Evolutionary conservation across 2,797 vertebrate genomes (phyloP).

Genomic region (Anableps anableps): DNA sequence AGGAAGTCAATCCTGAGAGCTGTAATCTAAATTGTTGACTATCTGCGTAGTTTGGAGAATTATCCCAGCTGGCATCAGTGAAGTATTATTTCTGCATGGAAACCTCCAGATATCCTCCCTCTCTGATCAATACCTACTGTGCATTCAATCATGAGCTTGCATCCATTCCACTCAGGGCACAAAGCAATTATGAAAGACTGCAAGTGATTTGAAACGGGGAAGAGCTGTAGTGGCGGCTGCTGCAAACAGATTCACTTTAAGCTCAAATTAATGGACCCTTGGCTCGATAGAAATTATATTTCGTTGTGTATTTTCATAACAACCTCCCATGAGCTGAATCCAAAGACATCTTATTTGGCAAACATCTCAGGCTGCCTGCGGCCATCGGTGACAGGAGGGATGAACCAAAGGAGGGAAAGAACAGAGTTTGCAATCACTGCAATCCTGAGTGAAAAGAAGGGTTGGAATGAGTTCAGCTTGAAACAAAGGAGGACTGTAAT

Average conservation of each 20-base stretch:
- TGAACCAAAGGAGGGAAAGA: slow-evolving; percentile 10
- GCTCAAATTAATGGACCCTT: slow-evolving; percentile 65
- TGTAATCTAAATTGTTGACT: slow-evolving; percentile 69
- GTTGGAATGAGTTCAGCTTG: background rate
- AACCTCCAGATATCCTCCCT: slow-evolving; percentile 51
- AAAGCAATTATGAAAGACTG: slow-evolving; percentile 74
- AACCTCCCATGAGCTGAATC: slow-evolving; percentile 48
- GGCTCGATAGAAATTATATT: slow-evolving; percentile 71
- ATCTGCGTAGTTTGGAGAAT: slow-evolving; percentile 55
- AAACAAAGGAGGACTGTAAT: background rate
- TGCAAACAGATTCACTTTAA: slow-evolving; percentile 65
- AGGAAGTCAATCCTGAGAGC: slow-evolving; percentile 51
- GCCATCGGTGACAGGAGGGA: slow-evolving; percentile 11
- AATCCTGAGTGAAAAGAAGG: background rate
- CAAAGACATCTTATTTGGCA: slow-evolving; percentile 42
- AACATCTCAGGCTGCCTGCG: slow-evolving; percentile 22
- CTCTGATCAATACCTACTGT: slow-evolving; percentile 64
- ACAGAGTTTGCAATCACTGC: slow-evolving; percentile 5
- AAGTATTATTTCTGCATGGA: slow-evolving; percentile 52
- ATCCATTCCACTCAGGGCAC: slow-evolving; percentile 66
- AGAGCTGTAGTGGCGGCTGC: slow-evolving; percentile 41
- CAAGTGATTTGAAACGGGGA: slow-evolving; percentile 56
- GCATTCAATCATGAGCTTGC: slow-evolving; percentile 63
- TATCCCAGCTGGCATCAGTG: slow-evolving; percentile 58
- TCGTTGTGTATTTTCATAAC: slow-evolving; percentile 61